A percentile compares a stretch with the other conserved stretches of the same genome.
Evolutionary conservation across 2,797 vertebrate genomes (phyloP).

Genomic region (Choloepus didactylus): DNA sequence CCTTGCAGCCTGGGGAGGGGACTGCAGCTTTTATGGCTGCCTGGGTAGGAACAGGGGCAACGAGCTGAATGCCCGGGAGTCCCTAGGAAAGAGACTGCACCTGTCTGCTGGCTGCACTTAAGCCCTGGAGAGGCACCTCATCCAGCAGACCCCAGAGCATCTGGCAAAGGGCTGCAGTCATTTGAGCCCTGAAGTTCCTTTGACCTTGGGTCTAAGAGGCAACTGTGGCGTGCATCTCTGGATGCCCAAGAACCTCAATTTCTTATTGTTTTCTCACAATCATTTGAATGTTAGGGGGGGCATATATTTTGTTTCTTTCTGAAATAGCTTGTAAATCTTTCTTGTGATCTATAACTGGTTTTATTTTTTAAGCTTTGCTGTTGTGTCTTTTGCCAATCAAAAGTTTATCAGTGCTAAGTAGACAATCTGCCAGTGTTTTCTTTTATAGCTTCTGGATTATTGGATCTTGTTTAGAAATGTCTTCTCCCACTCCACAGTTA

Average conservation of each 20-base stretch:
- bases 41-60: neutral
- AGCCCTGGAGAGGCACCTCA: neutral
- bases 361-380: neutral
- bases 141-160: neutral
- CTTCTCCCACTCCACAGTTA: constrained; percentile 5
- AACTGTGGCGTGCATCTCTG: neutral
- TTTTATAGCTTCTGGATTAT: constrained; percentile 45
- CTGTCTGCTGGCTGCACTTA: neutral
- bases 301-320: neutral
- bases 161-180: neutral
- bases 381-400: neutral
- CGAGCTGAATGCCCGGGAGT: neutral
- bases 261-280: neutral
- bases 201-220: neutral
- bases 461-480: neutral
- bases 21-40: neutral
- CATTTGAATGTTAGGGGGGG: neutral
- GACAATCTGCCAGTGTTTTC: neutral
- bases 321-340: neutral
- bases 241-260: neutral
- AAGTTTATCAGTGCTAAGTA: neutral
- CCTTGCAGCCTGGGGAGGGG: neutral
- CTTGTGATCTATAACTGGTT: neutral
- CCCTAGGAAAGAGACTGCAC: neutral
- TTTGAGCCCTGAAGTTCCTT: neutral